Conservation (phyloP, 2,888 invertebrate species). For the Tenthredo mesomela region DNA sequence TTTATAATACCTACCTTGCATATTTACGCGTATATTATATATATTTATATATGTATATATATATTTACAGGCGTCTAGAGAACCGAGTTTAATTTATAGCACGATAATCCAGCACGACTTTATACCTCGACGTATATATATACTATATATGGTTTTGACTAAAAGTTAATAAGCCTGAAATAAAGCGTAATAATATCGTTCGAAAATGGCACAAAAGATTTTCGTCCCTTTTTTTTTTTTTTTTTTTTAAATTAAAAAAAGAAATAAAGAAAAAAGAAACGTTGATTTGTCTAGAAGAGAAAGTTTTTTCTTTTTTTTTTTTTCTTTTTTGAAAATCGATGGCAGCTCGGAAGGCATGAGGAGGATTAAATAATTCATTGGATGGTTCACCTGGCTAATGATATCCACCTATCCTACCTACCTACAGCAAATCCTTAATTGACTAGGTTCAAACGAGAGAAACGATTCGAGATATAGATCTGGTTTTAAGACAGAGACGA, state of each 20-base stretch:
- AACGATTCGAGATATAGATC: constrained; percentile 59
- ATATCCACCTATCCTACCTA: constrained; percentile 33
- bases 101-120: neutral
- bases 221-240: too few relatives aligned
- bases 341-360: too few relatives aligned
- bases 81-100: neutral
- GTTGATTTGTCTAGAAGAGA: neutral
- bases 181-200: neutral
- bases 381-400: constrained; percentile 56
- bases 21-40: constrained; percentile 19
- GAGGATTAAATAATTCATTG: constrained; percentile 52
- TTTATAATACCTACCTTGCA: constrained; percentile 65
- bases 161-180: neutral
- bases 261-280: too few relatives aligned
- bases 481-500: constrained; percentile 35
- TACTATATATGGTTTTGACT: neutral
- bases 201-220: neutral
- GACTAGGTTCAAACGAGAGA: constrained; percentile 54
- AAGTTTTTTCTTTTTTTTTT: neutral
- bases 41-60: neutral
- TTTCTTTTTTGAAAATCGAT: neutral
- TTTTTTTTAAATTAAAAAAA: too few relatives aligned
- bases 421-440: constrained; percentile 58
- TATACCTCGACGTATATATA: neutral
- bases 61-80: neutral